Evolutionary conservation across 2,113 vertebrate genomes (phyloP).

Genomic region (Phycodurus eques): DNA sequence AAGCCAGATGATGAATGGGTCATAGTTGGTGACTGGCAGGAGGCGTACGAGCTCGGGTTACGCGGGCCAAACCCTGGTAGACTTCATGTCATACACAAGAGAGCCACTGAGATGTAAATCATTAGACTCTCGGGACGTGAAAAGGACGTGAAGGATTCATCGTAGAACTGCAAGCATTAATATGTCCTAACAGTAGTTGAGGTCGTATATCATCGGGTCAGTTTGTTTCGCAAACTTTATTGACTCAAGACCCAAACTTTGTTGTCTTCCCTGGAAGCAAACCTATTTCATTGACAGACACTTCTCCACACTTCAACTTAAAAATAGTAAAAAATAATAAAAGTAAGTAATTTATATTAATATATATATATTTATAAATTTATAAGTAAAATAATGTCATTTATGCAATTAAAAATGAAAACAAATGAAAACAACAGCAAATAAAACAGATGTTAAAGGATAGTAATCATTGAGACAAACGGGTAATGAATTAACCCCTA

Average conservation of each 20-base stretch:
- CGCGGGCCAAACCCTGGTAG: constrained; percentile 26
- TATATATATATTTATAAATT: too few species aligned
- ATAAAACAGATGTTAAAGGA: too few species aligned
- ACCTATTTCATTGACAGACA: not conserved
- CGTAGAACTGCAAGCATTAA: constrained; percentile 40
- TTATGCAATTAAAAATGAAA: too few species aligned
- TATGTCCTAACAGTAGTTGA: not conserved
- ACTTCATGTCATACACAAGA: constrained; percentile 30
- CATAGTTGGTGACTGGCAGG: constrained; percentile 54
- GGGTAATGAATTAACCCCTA: too few species aligned
- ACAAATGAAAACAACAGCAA: too few species aligned
- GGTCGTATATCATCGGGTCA: not conserved
- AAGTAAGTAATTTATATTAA: too few species aligned
- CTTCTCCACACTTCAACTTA: not conserved
- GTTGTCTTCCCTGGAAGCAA: not conserved
- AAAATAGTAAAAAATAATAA: too few species aligned
- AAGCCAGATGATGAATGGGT: constrained; percentile 59
- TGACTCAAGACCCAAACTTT: too few species aligned
- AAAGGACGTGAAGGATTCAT: constrained; percentile 39
- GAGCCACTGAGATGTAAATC: constrained; percentile 46
- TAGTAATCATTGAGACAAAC: too few species aligned
- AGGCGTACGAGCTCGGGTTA: constrained; percentile 43
- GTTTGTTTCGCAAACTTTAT: too few species aligned
- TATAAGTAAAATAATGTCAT: too few species aligned
- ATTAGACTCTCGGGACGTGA: constrained; percentile 40